Evolutionary conservation across 2,797 vertebrate genomes (phyloP), one percentile per base, ranked within the genome.

Genomic region (Phaenicophaeus curvirostris): DNA sequence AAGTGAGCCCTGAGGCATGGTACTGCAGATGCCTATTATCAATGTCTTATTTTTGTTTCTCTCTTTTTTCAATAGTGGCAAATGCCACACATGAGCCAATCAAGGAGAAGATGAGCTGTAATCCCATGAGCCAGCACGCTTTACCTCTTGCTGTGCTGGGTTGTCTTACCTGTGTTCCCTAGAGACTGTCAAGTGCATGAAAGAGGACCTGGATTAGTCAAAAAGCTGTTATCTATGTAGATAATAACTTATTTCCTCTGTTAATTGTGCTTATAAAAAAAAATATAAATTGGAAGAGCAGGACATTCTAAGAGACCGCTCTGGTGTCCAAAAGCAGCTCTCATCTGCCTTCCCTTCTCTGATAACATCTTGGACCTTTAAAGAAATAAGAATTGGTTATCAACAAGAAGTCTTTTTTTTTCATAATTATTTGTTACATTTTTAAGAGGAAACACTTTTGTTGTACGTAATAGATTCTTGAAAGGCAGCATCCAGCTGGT

Each of bases 401-500:
- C 15, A 66, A 20, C 5, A 12, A 39, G 48, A 63, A 25, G 2
- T 16, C 3, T 4, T 78, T n/a, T 30, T 16, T 4, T 3, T 78
- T 30, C 30, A 14, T 6, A 13, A 4, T 41, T 1, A 6, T n/a
- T 39, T 18, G 21, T 63, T 20, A 8, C 50, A 31, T 68, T 68
- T 61, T 71, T 13, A 78, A 30, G 58, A 72, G 30, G 54, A 61
- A 75, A 35, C 6, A 5, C 30, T 71, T 46, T 51, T 81, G 54
- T 72, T 58, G 20, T 90, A 12, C 25, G 27, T 80, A 91, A 78
- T 31, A 23, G 65, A 65, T 77, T 93, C 73, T 85, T 94, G 69
- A 85, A 94, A 68, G 68, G 58, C 87, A 86, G 73, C 66, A 62
- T 44, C 66, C 69, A 86, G 39, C 73, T 86, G 59, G 51, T 86